Evolutionary conservation across 2,888 invertebrate species (phyloP), one percentile per base, ranked within the genome.

Genomic region (Euzophera pinguis): DNA sequence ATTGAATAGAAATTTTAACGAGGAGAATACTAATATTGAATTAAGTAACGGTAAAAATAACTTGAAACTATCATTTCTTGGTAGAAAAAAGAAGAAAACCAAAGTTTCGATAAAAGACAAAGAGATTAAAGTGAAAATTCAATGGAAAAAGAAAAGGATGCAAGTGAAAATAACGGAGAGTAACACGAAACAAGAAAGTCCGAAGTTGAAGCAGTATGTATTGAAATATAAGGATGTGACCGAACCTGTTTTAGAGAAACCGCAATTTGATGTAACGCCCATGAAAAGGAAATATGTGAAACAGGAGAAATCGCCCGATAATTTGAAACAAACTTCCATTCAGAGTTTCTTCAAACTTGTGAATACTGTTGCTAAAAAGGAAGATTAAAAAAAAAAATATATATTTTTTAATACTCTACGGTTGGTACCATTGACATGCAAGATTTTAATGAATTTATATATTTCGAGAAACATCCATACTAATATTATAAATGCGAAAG

Each of bases 321-420:
- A 78, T 35, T 61, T 84, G 1, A 71, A 78, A 6, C 89, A 89
- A 51, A 85, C 78, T 0, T 80, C 80, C 0, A 74, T 89, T 14
- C 65, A 77, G 4, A 82, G 60, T 17, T 88, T 86, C 56, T 87
- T 88, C 47, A 80, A 74, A 55, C 17, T 65, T 0, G 1, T n/a
- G 22, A 22, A 22, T 22, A 13, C 6, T 35, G 4, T 42, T 35
- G 5, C 35, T 41, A 22, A 34, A 42, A 17, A 42, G 42, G n/a
- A 16, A 34, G 16, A 1, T 1, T 14, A 8, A 6, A 32, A 32
- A 6, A 35, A 1, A n/a, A n/a, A 35, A n/a, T n/a, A n/a, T n/a
- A n/a, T n/a, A n/a, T n/a, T n/a, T n/a, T n/a, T n/a, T n/a, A n/a
- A n/a, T n/a, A n/a, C 22, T 22, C 22, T 22, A 22, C 5, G 22